A percentile compares a stretch with the other conserved stretches of the same genome.
phyloP scores from a whole-genome alignment of 1,140 invertebrate species.

The Drosophila simulans region DNA sequence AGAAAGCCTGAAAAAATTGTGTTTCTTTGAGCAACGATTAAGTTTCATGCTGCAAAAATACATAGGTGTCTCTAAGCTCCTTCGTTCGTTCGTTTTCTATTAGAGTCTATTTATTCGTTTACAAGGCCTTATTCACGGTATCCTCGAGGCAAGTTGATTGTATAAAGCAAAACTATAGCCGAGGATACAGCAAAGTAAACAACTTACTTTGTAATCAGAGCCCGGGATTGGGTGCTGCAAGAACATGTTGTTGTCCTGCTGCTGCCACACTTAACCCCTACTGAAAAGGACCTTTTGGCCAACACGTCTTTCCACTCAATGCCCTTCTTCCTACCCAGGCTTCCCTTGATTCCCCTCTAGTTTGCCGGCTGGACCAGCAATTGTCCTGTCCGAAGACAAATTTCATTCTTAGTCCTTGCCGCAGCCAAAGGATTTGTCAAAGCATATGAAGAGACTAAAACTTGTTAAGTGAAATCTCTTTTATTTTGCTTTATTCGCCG shows the following conservation, averaged over 20 bases:
- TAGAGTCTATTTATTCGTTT: constrained; percentile 1
- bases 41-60: too few relatives aligned
- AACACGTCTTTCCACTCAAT: constrained; percentile 27
- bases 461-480: constrained; percentile 54
- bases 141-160: constrained; percentile 53
- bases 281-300: constrained; percentile 17
- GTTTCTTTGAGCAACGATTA: too few relatives aligned
- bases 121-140: neutral
- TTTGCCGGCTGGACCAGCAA: constrained; percentile 7
- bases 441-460: constrained; percentile 57
- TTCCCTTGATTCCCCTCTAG: constrained; percentile 1
- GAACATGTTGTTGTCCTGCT: constrained; percentile 47
- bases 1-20: too few relatives aligned
- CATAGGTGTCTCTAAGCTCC: neutral
- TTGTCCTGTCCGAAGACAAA: constrained; percentile 46
- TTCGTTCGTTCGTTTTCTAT: neutral
- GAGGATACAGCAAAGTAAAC: constrained; percentile 47
- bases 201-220: constrained; percentile 77
- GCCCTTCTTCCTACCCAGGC: neutral
- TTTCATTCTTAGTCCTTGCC: constrained; percentile 50
- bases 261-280: constrained; percentile 11
- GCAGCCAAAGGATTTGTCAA: constrained; percentile 53
- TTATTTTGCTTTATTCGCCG: constrained; percentile 14
- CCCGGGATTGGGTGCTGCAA: constrained; percentile 44
- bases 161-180: constrained; percentile 60